These are phyloP conservation scores for Polydesmus complanatus DNA, from an alignment of 2,888 invertebrate species.

Conservation along the genomic window DNA sequence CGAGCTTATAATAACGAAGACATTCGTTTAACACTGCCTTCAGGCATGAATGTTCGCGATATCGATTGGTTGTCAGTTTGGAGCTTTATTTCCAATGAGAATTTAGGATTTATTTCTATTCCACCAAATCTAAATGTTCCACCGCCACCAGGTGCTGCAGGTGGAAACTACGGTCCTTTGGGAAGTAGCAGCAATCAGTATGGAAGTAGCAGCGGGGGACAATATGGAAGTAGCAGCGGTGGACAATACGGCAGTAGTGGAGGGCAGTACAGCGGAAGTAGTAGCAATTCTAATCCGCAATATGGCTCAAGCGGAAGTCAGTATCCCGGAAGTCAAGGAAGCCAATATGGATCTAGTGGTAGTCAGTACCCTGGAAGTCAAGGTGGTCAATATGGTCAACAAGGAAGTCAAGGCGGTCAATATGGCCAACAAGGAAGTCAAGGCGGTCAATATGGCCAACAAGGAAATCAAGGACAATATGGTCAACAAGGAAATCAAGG, in stretches of 20 bases:
- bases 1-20: constrained; percentile 16
- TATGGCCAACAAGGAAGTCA: constrained; percentile 1
- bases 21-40: constrained; percentile 15
- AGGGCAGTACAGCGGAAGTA: constrained; percentile 6
- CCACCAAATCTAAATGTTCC: constrained; percentile 16
- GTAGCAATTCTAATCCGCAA: too few species aligned
- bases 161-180: background rate
- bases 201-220: constrained; percentile 5
- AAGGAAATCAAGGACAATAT: constrained; percentile 4
- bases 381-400: constrained; percentile 6
- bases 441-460: constrained; percentile 1
- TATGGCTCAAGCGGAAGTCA: background rate
- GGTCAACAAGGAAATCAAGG: constrained; percentile 4
- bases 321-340: background rate
- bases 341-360: constrained; percentile 8
- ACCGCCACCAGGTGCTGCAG: constrained; percentile 3
- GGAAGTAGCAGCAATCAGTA: constrained; percentile 11
- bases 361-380: background rate
- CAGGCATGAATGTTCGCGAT: constrained; percentile 9
- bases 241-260: constrained; percentile 8
- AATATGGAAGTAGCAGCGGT: constrained; percentile 1
- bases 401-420: constrained; percentile 2
- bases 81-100: constrained; percentile 12
- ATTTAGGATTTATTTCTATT: constrained; percentile 14
- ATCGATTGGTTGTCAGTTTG: constrained; percentile 16